Evolutionary conservation across 1,140 invertebrate genomes (phyloP).

Genomic region (Homarus americanus): DNA sequence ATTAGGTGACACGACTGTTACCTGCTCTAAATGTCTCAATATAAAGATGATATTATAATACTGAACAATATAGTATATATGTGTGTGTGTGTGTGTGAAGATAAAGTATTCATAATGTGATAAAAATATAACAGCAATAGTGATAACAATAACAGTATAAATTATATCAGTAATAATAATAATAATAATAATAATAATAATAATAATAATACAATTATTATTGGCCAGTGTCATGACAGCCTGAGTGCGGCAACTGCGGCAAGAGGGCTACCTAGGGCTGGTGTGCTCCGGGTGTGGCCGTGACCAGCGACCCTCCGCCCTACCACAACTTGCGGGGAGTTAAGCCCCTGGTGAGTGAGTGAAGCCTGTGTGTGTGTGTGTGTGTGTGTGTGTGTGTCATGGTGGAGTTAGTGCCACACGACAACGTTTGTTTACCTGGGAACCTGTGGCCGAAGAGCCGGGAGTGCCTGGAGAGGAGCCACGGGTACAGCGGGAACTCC

Average conservation of each 20-base stretch:
- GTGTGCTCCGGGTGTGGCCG: not conserved
- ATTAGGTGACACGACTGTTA: too few relatives aligned
- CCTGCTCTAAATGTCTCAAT: too few relatives aligned
- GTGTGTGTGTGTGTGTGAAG: too few relatives aligned
- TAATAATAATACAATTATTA: slow-evolving; percentile 7
- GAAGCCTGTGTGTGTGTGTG: not conserved
- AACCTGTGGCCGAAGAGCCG: slow-evolving; percentile 87
- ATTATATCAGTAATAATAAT: slow-evolving; percentile 5
- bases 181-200: not conserved
- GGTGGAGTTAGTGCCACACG: not conserved
- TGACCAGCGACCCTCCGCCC: not conserved
- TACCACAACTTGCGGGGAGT: too few relatives aligned
- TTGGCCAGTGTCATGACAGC: not conserved
- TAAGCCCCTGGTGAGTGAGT: too few relatives aligned
- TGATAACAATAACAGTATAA: not conserved
- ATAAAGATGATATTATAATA: too few relatives aligned
- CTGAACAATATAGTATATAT: too few relatives aligned
- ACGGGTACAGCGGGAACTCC: slow-evolving; percentile 90
- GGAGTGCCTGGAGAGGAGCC: slow-evolving; percentile 92
- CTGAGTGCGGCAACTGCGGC: not conserved
- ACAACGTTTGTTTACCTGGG: slow-evolving; percentile 47
- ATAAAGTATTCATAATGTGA: not conserved
- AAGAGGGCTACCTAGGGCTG: not conserved
- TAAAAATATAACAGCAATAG: not conserved
- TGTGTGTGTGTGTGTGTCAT: not conserved